phyloP scores from a whole-genome alignment of 37 sponge, comb jelly and placozoan species.

The Halisarca cf. caerulea region DNA sequence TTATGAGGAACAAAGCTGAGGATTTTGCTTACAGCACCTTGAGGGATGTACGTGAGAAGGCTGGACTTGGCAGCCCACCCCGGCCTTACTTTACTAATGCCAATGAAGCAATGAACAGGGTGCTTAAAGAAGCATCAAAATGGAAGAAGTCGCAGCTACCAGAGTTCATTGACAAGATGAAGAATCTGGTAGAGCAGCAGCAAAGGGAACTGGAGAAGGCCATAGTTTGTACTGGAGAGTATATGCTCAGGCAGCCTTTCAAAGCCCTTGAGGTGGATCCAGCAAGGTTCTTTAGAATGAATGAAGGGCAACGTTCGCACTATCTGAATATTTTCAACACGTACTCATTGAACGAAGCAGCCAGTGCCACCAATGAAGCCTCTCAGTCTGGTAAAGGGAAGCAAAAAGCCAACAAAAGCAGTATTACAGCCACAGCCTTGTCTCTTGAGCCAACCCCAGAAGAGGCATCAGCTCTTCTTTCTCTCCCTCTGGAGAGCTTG shows the following conservation, averaged over 20 bases:
- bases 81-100: neutral
- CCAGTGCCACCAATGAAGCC: neutral
- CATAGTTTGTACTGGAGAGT: neutral
- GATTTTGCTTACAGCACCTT: neutral
- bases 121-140: neutral
- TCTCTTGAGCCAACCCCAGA: neutral
- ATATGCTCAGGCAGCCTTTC: neutral
- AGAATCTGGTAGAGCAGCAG: neutral
- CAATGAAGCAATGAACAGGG: conserved; percentile 27
- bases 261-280: neutral
- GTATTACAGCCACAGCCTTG: neutral
- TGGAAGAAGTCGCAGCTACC: neutral
- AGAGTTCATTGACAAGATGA: neutral
- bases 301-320: neutral
- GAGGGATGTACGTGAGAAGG: neutral
- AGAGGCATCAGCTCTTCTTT: neutral
- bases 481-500: neutral
- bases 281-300: neutral
- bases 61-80: conserved; percentile 7
- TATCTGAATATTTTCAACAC: neutral
- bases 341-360: no score
- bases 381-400: no score
- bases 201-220: conserved; percentile 8
- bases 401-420: neutral
- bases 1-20: neutral